These are phyloP conservation scores for Stegodyphus dumicola DNA, from an alignment of 1,140 invertebrate species.

Conservation along the genomic window DNA sequence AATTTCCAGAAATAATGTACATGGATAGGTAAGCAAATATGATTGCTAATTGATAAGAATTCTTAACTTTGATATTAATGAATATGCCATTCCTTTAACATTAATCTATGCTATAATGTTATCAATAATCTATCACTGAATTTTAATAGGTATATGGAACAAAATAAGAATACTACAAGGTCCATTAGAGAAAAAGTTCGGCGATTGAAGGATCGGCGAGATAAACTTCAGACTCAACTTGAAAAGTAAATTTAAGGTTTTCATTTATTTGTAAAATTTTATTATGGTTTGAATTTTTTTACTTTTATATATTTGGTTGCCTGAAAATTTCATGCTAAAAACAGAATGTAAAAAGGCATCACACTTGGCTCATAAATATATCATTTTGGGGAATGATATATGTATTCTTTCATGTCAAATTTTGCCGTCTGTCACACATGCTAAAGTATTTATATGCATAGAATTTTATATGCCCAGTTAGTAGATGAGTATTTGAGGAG, in stretches of 20 bases:
- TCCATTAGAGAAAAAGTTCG: constrained; percentile 69
- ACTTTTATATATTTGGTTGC: neutral
- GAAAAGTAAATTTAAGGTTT: constrained; percentile 69
- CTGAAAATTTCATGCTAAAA: neutral
- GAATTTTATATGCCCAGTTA: too few species aligned
- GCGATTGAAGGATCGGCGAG: constrained; percentile 68
- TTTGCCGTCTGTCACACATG: too few species aligned
- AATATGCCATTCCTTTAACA: too few species aligned
- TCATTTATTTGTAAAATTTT: constrained; percentile 59
- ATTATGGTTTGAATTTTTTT: constrained; percentile 47
- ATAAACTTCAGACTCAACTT: constrained; percentile 67
- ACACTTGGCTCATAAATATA: neutral
- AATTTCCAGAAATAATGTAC: constrained; percentile 70
- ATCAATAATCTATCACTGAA: too few species aligned
- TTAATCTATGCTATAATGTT: too few species aligned
- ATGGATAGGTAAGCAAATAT: constrained; percentile 68
- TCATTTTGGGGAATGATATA: too few species aligned
- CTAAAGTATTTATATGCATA: too few species aligned
- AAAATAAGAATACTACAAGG: constrained; percentile 69
- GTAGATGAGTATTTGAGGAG: too few species aligned
- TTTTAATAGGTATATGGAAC: constrained; percentile 68
- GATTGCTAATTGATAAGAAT: too few species aligned
- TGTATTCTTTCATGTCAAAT: too few species aligned
- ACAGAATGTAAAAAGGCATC: neutral
- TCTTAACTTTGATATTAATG: too few species aligned